phyloP scores from a whole-genome alignment of 2,113 vertebrate genomes.

The Apteryx mantelli region DNA sequence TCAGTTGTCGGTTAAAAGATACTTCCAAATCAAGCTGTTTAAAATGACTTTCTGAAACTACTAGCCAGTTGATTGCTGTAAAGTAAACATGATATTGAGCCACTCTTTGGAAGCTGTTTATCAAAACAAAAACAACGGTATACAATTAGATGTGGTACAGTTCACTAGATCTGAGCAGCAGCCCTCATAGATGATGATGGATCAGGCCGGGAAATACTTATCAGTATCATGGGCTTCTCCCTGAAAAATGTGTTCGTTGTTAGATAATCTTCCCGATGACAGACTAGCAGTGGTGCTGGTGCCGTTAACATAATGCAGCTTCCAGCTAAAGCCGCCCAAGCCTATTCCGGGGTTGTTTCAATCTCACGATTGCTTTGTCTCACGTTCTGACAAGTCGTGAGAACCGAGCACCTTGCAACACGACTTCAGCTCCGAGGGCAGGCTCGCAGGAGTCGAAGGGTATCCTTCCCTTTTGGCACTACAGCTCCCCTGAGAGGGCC shows the following conservation, averaged over 20 bases:
- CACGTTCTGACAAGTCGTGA: background rate
- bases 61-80: background rate
- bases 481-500: background rate
- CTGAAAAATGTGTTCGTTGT: background rate
- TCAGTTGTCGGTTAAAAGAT: background rate
- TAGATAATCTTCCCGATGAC: background rate
- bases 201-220: background rate
- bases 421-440: background rate
- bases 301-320: background rate
- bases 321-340: background rate
- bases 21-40: background rate
- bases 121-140: background rate
- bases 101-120: background rate
- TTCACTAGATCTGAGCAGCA: background rate
- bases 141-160: background rate
- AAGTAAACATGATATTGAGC: background rate
- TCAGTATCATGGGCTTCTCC: background rate
- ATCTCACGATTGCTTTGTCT: background rate
- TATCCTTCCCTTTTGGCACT: background rate
- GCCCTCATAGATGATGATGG: background rate
- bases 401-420: background rate
- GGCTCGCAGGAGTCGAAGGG: accelerated
- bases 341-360: background rate
- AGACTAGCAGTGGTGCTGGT: background rate
- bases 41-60: background rate